Evolutionary conservation across 1,140 invertebrate species (phyloP), one percentile per base, ranked within the genome.

Genomic region (Hyles euphorbiae): DNA sequence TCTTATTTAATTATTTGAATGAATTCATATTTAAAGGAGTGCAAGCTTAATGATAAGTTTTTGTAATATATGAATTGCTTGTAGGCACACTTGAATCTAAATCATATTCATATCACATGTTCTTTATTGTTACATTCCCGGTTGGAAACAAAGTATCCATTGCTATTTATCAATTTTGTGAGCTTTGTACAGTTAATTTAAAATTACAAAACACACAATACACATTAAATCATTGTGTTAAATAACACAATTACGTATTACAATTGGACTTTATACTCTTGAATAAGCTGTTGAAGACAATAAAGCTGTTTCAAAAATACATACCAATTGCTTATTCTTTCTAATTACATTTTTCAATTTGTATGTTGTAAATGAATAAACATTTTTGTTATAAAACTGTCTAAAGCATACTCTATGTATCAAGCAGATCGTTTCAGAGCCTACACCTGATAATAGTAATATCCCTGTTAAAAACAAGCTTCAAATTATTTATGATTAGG

Each of bases 1-100:
- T 73, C 51, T 70, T 76, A 77, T 80, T 73, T 74, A 78, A 76
- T 75, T 71, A 73, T 74, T 75, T 72, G 48, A 76, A 73, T 71
- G 65, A 76, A 73, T 68, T 72, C 56, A 65, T 76, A 74, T 73
- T 75, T 72, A 71, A 68, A 66, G 49, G 62, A 61, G 55, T 56
- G 67, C 60, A 71, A 61, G 49, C 54, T 63, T 59, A 61, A 58
- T 63, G 43, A 44, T 53, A 53, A 62, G 51, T 63, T 67, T 69
- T 67, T 67, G 58, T 67, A 67, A 66, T 45, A 64, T 67, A 68
- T 65, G 53, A 64, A 66, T 61, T 68, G 63, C 70, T 70, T 70
- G 53, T 70, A 75, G 59, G 64, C 60, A 67, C 64, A 67, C 65
- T 70, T 70, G 63, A 61, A 68, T 67, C 55, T 62, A 57, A 53